phyloP scores from a whole-genome alignment of 1,140 invertebrate species.

The Hyles vespertilio region DNA sequence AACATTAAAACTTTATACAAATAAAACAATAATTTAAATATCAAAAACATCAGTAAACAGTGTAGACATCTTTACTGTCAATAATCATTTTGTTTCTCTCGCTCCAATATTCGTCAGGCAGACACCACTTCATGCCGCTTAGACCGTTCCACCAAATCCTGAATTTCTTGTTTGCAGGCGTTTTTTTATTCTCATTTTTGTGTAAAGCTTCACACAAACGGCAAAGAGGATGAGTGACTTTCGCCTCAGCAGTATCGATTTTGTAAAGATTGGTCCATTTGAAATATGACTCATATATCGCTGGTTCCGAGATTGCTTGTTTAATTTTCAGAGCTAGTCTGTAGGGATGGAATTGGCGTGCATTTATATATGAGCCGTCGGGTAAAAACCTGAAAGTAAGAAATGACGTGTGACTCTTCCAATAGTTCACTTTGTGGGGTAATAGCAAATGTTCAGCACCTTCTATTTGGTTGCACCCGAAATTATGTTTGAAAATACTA shows the following conservation, averaged over 20 bases:
- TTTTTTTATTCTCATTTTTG: background rate
- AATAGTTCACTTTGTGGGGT: too few relatives aligned
- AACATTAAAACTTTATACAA: too few relatives aligned
- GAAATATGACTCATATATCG: constrained; percentile 34
- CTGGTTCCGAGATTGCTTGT: constrained; percentile 25
- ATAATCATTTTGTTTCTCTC: constrained; percentile 12
- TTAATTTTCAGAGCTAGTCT: constrained; percentile 37
- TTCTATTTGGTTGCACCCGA: too few relatives aligned
- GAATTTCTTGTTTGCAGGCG: constrained; percentile 23
- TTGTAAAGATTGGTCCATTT: constrained; percentile 44
- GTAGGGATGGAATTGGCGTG: constrained; percentile 32
- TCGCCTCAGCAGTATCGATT: constrained; percentile 9
- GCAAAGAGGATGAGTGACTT: constrained; percentile 28
- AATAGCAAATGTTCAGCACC: too few relatives aligned
- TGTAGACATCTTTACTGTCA: constrained; percentile 14
- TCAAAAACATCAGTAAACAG: constrained; percentile 14
- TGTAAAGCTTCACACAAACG: constrained; percentile 35
- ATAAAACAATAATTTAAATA: background rate
- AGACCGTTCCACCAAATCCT: constrained; percentile 36
- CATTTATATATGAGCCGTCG: constrained; percentile 46
- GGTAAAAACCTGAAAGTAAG: constrained; percentile 42
- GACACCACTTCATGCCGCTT: constrained; percentile 30
- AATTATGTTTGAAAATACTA: too few relatives aligned
- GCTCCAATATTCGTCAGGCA: constrained; percentile 17
- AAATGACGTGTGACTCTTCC: background rate